Evolutionary conservation across 2,888 invertebrate genomes (phyloP).

Genomic region (Nebria salina): DNA sequence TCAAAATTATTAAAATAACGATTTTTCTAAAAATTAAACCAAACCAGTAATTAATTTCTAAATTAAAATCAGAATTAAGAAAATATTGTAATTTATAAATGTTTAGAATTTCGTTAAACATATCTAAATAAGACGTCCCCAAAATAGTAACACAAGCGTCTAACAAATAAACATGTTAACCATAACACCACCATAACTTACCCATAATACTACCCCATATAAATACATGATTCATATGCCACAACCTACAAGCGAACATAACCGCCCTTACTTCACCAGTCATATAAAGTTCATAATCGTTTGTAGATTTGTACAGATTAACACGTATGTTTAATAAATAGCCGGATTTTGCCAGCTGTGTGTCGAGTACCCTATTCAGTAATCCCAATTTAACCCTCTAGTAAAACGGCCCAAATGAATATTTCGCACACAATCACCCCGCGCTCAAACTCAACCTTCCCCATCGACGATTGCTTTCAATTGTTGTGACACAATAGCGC

Average conservation of each 20-base stretch:
- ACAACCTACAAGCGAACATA: conserved; percentile 44
- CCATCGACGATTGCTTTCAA: conserved; percentile 53
- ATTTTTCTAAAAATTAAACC: too few species aligned
- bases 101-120: too few species aligned
- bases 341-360: conserved; percentile 63
- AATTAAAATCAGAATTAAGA: too few species aligned
- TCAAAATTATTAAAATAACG: too few species aligned
- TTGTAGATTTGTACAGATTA: conserved; percentile 57
- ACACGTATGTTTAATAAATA: conserved; percentile 66
- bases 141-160: conserved; percentile 12
- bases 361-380: conserved; percentile 55
- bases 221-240: conserved; percentile 56
- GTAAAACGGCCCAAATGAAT: conserved; percentile 43
- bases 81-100: too few species aligned
- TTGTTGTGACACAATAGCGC: conserved; percentile 62
- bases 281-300: conserved; percentile 29
- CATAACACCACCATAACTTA: conserved; percentile 50
- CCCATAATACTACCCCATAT: conserved; percentile 52
- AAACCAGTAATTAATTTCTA: too few species aligned
- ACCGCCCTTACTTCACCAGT: conserved; percentile 49
- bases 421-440: conserved; percentile 15
- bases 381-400: conserved; percentile 50
- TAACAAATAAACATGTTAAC: conserved; percentile 58
- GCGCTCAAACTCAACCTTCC: background rate
- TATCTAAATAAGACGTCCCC: background rate